Conservation (phyloP, 2,888 invertebrate species). For the Aphrophora alni region DNA sequence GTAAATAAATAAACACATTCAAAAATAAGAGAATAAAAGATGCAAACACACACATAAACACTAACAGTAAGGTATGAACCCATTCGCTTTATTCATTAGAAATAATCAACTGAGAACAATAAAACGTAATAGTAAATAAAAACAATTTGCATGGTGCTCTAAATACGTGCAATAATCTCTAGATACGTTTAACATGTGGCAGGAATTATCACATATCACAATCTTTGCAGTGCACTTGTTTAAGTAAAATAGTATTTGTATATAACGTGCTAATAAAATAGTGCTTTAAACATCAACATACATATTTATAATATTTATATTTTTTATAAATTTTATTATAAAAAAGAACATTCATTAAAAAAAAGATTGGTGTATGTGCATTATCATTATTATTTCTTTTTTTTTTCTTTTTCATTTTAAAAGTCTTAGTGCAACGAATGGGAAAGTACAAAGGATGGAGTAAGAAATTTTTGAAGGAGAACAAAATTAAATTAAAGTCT, state of each 20-base stretch:
- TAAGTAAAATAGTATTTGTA: conserved; percentile 36
- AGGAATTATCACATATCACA: conserved; percentile 48
- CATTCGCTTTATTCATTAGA: conserved; percentile 38
- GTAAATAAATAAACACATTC: conserved; percentile 34
- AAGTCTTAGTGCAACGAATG: neutral
- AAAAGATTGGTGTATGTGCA: conserved; percentile 46
- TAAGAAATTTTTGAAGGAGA: neutral
- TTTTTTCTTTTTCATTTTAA: neutral
- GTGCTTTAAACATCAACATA: conserved; percentile 44
- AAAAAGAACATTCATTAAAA: conserved; percentile 43
- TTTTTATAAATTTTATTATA: conserved; percentile 40
- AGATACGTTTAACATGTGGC: conserved; percentile 46
- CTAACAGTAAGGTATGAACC: conserved; percentile 29
- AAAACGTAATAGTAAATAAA: conserved; percentile 15
- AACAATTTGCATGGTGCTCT: conserved; percentile 19
- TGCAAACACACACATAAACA: neutral
- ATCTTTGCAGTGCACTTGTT: conserved; percentile 48
- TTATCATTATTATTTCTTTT: conserved; percentile 28
- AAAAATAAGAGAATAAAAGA: conserved; percentile 28
- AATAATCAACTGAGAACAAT: conserved; percentile 7
- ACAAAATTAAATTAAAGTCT: too few species aligned
- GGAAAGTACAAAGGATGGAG: neutral
- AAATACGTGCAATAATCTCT: conserved; percentile 32
- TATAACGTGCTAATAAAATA: conserved; percentile 43
- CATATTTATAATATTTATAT: conserved; percentile 39